Evolutionary conservation across 2,113 vertebrate genomes (phyloP).

Genomic region (Sphyrna mokarran): DNA sequence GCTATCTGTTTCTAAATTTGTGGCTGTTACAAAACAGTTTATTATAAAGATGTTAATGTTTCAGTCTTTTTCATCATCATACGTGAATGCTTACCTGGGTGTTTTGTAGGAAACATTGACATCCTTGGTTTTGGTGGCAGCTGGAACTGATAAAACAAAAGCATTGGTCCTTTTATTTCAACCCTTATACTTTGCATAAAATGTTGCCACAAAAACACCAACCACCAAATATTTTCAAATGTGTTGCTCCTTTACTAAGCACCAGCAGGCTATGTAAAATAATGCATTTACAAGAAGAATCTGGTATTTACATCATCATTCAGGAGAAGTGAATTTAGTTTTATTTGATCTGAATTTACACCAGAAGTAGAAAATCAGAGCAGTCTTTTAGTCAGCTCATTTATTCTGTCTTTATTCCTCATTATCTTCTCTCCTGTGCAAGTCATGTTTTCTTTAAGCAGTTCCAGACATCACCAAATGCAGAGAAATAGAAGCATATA

Average conservation of each 20-base stretch:
- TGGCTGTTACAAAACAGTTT: neutral
- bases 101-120: neutral
- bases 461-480: slow-evolving; percentile 7
- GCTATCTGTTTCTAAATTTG: neutral
- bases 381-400: neutral
- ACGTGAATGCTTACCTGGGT: neutral
- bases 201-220: neutral
- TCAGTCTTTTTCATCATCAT: no score
- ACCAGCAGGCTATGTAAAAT: neutral
- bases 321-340: neutral
- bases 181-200: neutral
- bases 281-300: neutral
- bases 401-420: neutral
- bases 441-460: neutral
- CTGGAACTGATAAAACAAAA: neutral
- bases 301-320: neutral
- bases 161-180: neutral
- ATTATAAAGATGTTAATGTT: neutral
- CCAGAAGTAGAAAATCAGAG: neutral
- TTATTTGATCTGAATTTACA: neutral
- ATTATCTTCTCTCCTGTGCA: neutral
- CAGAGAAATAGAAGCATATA: neutral
- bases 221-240: neutral
- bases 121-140: neutral
- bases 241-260: neutral